A percentile compares a stretch with the other conserved stretches of the same genome.
Conservation (phyloP, 2,888 invertebrate species). For the Drosophila lutescens region DNA sequence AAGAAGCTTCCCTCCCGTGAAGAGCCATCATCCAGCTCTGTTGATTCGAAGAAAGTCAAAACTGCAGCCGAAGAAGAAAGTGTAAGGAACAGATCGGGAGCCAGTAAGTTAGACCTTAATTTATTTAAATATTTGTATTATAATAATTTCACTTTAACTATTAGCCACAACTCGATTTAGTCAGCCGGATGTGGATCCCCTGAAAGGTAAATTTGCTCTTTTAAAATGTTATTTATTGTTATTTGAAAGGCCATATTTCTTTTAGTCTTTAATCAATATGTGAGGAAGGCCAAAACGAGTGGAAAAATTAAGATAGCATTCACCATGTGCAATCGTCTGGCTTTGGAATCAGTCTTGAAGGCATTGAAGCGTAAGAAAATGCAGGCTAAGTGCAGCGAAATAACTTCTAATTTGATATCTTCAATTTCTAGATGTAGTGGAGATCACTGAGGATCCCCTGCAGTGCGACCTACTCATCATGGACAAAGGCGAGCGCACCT, state of each 20-base stretch:
- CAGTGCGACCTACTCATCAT: slow-evolving; percentile 59
- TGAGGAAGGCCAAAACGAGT: slow-evolving; percentile 34
- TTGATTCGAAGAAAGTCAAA: background rate
- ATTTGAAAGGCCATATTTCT: background rate
- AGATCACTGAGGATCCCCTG: slow-evolving; percentile 48
- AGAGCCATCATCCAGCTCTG: background rate
- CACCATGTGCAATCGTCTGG: slow-evolving; percentile 54
- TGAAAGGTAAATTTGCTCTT: slow-evolving; percentile 8
- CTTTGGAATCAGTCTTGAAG: slow-evolving; percentile 19
- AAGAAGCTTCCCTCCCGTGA: background rate
- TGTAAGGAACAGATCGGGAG: background rate
- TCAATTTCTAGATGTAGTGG: slow-evolving; percentile 38
- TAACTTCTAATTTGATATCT: background rate
- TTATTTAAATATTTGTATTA: too few species aligned
- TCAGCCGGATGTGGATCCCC: background rate
- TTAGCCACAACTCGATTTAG: background rate
- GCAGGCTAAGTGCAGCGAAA: accelerated
- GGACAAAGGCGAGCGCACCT: slow-evolving; percentile 71
- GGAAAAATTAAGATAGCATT: slow-evolving; percentile 53
- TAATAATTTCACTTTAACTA: too few species aligned
- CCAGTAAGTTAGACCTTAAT: background rate
- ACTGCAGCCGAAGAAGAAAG: background rate
- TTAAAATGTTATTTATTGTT: too few species aligned
- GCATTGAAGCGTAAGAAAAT: slow-evolving; percentile 29
- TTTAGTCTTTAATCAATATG: slow-evolving; percentile 48